phyloP scores from a whole-genome alignment of 2,797 vertebrate genomes.

The Pseudotriccus pelzelni region DNA sequence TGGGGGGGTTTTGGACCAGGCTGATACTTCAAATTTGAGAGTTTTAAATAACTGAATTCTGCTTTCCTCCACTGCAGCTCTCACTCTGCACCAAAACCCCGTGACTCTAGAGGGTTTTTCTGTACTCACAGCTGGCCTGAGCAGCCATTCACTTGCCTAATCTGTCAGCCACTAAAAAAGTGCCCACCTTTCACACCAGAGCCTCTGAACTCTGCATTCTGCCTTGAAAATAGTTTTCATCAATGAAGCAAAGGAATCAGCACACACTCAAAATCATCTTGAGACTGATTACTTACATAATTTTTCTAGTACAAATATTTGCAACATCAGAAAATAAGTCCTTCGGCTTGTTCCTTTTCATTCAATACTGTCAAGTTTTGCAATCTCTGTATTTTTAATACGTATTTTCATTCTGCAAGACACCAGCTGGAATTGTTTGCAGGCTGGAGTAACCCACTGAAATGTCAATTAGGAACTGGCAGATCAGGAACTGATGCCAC shows the following conservation, averaged over 20 bases:
- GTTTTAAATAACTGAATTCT: not conserved
- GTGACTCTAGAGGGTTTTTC: not conserved
- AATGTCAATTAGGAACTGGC: not conserved
- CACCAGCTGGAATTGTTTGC: not conserved
- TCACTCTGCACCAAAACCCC: not conserved
- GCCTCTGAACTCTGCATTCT: not conserved
- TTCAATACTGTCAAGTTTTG: not conserved
- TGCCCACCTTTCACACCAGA: not conserved
- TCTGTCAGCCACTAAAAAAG: not conserved
- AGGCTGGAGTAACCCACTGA: not conserved
- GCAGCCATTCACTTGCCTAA: not conserved
- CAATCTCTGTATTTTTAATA: not conserved
- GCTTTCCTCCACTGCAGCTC: not conserved
- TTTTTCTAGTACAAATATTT: not conserved
- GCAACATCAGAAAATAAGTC: not conserved
- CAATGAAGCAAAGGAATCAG: not conserved
- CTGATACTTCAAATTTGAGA: not conserved
- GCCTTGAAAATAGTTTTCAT: not conserved
- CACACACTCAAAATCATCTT: not conserved
- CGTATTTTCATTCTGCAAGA: not conserved
- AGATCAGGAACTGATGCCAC: not conserved
- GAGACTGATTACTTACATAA: not conserved
- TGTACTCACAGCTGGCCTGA: not conserved
- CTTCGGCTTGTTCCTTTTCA: not conserved
- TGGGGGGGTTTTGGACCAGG: not conserved